phyloP scores from a whole-genome alignment of 2,888 invertebrate genomes.

The Chalcosyrphus nemorum region DNA sequence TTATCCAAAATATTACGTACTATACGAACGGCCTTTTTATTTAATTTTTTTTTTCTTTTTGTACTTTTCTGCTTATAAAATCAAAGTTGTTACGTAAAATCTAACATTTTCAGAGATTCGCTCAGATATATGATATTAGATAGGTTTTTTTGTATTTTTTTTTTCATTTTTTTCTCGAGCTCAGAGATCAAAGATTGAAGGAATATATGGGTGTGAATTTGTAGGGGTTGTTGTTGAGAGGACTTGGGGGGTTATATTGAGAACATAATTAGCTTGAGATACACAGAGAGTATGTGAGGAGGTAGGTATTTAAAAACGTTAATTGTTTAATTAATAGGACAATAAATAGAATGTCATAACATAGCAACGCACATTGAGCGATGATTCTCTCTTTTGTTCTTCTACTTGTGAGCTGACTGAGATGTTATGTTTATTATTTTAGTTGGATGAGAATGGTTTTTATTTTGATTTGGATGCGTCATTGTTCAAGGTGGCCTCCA shows the following conservation, averaged over 20 bases:
- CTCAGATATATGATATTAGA: slow-evolving; percentile 13
- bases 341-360: slow-evolving; percentile 29
- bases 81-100: slow-evolving; percentile 73
- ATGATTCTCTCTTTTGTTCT: not conserved
- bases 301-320: not conserved
- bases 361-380: slow-evolving; percentile 15
- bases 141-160: not conserved
- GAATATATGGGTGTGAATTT: slow-evolving; percentile 17
- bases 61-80: slow-evolving; percentile 65
- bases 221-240: not conserved
- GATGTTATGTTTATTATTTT: slow-evolving; percentile 30
- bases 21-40: slow-evolving; percentile 70
- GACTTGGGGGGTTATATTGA: not conserved
- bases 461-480: slow-evolving; percentile 44
- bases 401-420: not conserved
- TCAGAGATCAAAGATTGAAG: slow-evolving; percentile 51
- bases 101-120: slow-evolving; percentile 69
- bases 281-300: not conserved
- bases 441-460: slow-evolving; percentile 6
- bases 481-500: slow-evolving; percentile 49
- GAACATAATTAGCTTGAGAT: slow-evolving; percentile 14
- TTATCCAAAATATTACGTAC: slow-evolving; percentile 73
- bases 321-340: slow-evolving; percentile 23
- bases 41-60: slow-evolving; percentile 43
- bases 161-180: slow-evolving; percentile 10